Percentiles rank a stretch among this genome's conserved stretches.
phyloP scores from a whole-genome alignment of 2,888 invertebrate species.

The Trissolcus brochymenae region DNA sequence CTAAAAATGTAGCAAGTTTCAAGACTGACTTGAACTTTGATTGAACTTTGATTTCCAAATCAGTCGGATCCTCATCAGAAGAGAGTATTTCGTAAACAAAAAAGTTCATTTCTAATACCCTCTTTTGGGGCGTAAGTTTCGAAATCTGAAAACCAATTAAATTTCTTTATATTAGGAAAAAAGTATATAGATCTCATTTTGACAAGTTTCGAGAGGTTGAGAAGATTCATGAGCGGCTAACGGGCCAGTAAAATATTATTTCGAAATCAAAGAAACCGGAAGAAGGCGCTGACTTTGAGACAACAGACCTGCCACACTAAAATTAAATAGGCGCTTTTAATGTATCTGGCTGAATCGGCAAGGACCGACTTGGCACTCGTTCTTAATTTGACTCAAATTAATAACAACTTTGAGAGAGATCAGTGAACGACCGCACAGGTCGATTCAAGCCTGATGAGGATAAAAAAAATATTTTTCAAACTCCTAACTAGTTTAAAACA shows the following conservation, averaged over 20 bases:
- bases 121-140: conserved; percentile 24
- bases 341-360: conserved; percentile 25
- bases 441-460: conserved; percentile 30
- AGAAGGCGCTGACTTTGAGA: conserved; percentile 50
- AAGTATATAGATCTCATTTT: conserved; percentile 40
- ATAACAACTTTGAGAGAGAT: conserved; percentile 41
- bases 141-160: conserved; percentile 31
- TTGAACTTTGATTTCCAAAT: no score
- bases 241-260: conserved; percentile 50
- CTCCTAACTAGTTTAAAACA: conserved; percentile 13
- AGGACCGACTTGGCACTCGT: conserved; percentile 40
- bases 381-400: conserved; percentile 48
- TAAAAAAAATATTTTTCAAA: conserved; percentile 27
- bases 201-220: conserved; percentile 35
- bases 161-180: conserved; percentile 43
- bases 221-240: conserved; percentile 43
- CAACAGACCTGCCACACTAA: conserved; percentile 24
- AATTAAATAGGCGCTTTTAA: conserved; percentile 40
- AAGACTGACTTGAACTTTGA: not conserved
- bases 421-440: conserved; percentile 50
- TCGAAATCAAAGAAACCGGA: conserved; percentile 56
- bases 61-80: not conserved
- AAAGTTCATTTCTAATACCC: conserved; percentile 18
- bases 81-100: conserved; percentile 16
- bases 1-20: not conserved